phyloP scores from a whole-genome alignment of 2,797 vertebrate species.

The Crenuchus spilurus region DNA sequence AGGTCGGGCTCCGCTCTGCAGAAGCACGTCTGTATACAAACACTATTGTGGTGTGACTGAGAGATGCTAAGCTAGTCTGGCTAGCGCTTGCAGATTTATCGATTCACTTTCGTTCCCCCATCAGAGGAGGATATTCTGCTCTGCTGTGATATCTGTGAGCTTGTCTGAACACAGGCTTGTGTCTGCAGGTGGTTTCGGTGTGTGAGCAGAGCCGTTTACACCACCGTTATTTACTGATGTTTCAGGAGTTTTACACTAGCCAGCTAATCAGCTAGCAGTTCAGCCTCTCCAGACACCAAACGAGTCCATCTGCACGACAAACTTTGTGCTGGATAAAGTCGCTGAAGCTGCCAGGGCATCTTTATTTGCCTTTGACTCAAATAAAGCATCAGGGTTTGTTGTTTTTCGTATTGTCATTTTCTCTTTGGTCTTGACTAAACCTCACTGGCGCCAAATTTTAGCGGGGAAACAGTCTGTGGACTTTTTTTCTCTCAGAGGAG shows the following conservation, averaged over 20 bases:
- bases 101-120: background rate
- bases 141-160: background rate
- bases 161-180: no score
- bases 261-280: background rate
- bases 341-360: no score
- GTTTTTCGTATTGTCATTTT: no score
- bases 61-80: conserved; percentile 33
- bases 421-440: background rate
- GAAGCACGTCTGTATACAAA: background rate
- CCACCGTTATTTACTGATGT: no score
- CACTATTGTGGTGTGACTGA: conserved; percentile 16
- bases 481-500: conserved; percentile 12
- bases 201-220: no score
- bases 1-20: background rate
- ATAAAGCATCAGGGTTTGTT: no score
- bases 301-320: background rate
- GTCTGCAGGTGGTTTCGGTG: no score
- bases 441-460: conserved; percentile 14
- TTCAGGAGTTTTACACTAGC: background rate
- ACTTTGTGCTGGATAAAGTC: background rate
- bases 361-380: background rate
- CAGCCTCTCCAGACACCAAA: background rate
- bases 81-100: conserved; percentile 3
- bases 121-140: background rate
- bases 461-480: conserved; percentile 13